Percentiles rank a stretch among this genome's conserved stretches.
Evolutionary conservation across 2,888 invertebrate genomes (phyloP).

Genomic region (Catocala sponsa): DNA sequence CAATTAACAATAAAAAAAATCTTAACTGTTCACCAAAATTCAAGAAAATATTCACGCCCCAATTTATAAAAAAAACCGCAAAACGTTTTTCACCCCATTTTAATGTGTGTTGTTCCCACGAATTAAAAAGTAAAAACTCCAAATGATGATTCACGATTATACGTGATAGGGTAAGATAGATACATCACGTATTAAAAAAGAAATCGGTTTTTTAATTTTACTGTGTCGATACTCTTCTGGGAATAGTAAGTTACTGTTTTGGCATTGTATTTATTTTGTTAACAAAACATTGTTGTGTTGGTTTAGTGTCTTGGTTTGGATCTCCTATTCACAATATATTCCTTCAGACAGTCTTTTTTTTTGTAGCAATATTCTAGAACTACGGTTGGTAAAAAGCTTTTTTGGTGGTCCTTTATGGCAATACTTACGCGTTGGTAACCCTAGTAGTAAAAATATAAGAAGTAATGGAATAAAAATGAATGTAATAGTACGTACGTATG

Average conservation of each 20-base stretch:
- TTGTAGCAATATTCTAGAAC: too few species aligned
- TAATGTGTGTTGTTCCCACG: slow-evolving; percentile 55
- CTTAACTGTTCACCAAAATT: slow-evolving; percentile 28
- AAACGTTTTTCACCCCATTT: slow-evolving; percentile 56
- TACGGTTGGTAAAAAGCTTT: too few species aligned
- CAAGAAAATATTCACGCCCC: slow-evolving; percentile 31
- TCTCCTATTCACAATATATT: too few species aligned
- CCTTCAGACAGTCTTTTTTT: too few species aligned
- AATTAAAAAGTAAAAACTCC: slow-evolving; percentile 42
- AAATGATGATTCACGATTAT: slow-evolving; percentile 55
- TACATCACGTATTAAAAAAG: slow-evolving; percentile 44
- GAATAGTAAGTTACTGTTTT: background rate
- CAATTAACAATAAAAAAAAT: slow-evolving; percentile 37
- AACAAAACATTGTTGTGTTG: too few species aligned
- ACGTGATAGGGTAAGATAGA: slow-evolving; percentile 38
- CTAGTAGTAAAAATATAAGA: too few species aligned
- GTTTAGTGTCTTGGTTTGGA: too few species aligned
- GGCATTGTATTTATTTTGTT: too few species aligned
- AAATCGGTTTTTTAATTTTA: slow-evolving; percentile 19
- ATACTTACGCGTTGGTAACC: too few species aligned
- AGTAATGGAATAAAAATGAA: too few species aligned
- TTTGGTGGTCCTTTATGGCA: too few species aligned
- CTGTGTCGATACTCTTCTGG: slow-evolving; percentile 6
- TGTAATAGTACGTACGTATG: too few species aligned
- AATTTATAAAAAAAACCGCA: slow-evolving; percentile 47